Evolutionary conservation across 2,888 invertebrate species (phyloP).

Genomic region (Leptopilina syphax): DNA sequence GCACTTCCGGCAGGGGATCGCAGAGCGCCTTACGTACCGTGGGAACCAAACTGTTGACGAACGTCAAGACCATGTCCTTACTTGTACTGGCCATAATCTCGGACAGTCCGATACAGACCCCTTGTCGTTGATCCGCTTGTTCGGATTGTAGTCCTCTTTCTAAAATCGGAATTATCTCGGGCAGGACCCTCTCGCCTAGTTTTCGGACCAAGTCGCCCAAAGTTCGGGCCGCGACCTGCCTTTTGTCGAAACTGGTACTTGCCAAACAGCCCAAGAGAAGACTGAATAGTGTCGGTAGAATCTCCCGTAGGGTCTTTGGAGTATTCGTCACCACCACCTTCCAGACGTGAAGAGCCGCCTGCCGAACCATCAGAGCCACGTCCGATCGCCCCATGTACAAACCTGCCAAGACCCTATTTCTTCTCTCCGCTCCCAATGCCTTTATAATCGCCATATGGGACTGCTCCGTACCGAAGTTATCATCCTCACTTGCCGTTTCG

Average conservation of each 20-base stretch:
- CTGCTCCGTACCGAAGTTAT: slow-evolving; percentile 98
- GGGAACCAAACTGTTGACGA: slow-evolving; percentile 92
- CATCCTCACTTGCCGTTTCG: slow-evolving; percentile 98
- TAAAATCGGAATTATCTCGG: slow-evolving; percentile 98
- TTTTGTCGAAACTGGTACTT: slow-evolving; percentile 96
- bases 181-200: slow-evolving; percentile 97
- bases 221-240: slow-evolving; percentile 97
- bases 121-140: slow-evolving; percentile 96
- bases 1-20: slow-evolving; percentile 94
- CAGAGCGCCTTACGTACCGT: slow-evolving; percentile 96
- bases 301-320: slow-evolving; percentile 96
- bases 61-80: slow-evolving; percentile 94
- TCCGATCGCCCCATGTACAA: slow-evolving; percentile 98
- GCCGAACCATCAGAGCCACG: slow-evolving; percentile 96
- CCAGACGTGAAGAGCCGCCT: slow-evolving; percentile 99
- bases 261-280: slow-evolving; percentile 95
- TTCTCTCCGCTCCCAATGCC: slow-evolving; percentile 91
- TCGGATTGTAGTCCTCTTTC: slow-evolving; percentile 95
- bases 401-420: slow-evolving; percentile 95
- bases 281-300: slow-evolving; percentile 95
- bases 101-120: slow-evolving; percentile 98
- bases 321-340: slow-evolving; percentile 99
- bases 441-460: slow-evolving; percentile 94
- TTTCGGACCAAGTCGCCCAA: slow-evolving; percentile 98
- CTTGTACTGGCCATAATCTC: slow-evolving; percentile 99